A percentile compares a stretch with the other conserved stretches of the same genome.
phyloP scores from a whole-genome alignment of 1,140 invertebrate genomes.

The Drosophila kohkoa region DNA sequence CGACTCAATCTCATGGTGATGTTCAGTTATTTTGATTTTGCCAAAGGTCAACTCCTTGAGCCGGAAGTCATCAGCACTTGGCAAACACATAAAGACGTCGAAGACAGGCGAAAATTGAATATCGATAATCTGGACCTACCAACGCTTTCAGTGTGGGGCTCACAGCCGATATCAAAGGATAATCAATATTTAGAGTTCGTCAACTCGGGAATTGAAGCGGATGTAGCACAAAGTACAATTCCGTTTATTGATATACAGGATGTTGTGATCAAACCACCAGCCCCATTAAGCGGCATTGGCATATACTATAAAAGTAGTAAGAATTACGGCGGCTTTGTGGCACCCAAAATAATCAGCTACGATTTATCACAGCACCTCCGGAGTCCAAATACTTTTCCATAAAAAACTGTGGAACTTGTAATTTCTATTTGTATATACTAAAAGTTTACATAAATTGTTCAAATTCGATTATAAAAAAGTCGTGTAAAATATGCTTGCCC shows the following conservation, averaged over 20 bases:
- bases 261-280: neutral
- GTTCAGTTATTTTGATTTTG: neutral
- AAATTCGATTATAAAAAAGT: too few species aligned
- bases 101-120: neutral
- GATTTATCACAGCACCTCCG: neutral
- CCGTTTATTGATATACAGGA: slow-evolving; percentile 13
- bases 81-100: neutral
- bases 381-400: too few species aligned
- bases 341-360: neutral
- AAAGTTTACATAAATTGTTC: too few species aligned
- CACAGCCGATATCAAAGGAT: neutral
- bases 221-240: neutral
- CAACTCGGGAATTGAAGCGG: neutral
- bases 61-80: neutral
- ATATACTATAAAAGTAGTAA: neutral
- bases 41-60: neutral
- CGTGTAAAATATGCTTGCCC: too few species aligned
- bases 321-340: neutral
- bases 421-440: too few species aligned
- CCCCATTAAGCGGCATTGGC: neutral
- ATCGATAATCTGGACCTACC: neutral
- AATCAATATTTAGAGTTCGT: slow-evolving; percentile 4
- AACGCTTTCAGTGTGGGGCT: neutral
- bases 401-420: too few species aligned
- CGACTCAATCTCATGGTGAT: neutral